Base-by-base conservation (phyloP, 2,797 vertebrate genomes). In the Leptatherina wallacei region DNA sequence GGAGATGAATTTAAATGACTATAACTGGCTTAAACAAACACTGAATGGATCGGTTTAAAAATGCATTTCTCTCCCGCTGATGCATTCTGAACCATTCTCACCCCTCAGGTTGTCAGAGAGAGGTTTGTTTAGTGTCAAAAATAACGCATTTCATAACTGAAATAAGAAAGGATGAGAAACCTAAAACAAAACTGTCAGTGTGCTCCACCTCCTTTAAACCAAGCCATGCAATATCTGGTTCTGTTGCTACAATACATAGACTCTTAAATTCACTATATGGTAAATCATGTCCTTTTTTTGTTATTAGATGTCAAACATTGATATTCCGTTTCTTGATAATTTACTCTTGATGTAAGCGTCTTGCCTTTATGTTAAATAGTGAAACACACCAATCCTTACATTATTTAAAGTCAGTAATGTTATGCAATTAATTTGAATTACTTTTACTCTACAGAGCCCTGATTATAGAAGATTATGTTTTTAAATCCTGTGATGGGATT, bases 61-160 rank as follows among this genome's bases (percentile, higher is more conserved):
- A 57, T 40, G 13, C 18, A 60, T 72, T 56, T 61, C 20, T 33
- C 0, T 14, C 24, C 13, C 29, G 40, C n/a, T 58, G 36, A 16
- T 20, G 33, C 58, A 62, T 65, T 66, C 38, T 61, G 42, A 44
- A 58, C 14, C 32, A 32, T 65, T 68, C 29, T 24, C 12, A 71
- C 30, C 54, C 44, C 60, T 73, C 22, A 52, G 40, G 11, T 56
- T 30, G 47, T n/a, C 52, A 44, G 57, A 40, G 14, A 20, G 5
- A 14, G 3, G 32, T 65, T 67, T 33, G 42, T 7, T 65, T 9
- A 9, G 14, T 47, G 40, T 51, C 14, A 49, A 49, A 42, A 16
- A 4, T 40, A 40, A 40, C 6, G 4, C 6, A 16, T 4, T 42
- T 18, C 6, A 42, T 16, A 14, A 11, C n/a, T 57, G 33, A 22